Conservation (phyloP, 2,888 invertebrate genomes). For the Pristionchus fissidentatus region DNA sequence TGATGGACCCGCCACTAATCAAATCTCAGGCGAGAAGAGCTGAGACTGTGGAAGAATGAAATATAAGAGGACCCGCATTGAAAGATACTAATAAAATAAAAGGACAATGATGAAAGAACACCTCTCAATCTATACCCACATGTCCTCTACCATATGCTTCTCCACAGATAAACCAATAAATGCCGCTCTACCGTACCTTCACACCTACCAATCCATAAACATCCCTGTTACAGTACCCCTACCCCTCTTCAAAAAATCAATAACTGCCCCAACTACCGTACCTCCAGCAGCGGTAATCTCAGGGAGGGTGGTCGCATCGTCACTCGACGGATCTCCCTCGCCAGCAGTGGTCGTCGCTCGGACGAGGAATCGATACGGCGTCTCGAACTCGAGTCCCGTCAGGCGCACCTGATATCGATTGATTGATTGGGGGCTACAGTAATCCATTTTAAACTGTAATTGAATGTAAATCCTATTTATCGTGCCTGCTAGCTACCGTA, state of each 20-base stretch:
- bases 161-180: background rate
- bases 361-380: constrained; percentile 86
- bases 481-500: background rate
- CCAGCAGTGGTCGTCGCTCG: constrained; percentile 90
- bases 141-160: background rate
- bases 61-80: constrained; percentile 6
- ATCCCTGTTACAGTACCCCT: background rate
- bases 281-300: constrained; percentile 61
- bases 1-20: constrained; percentile 29
- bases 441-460: too few species aligned
- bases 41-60: background rate
- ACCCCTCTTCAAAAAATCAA: background rate
- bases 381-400: constrained; percentile 83
- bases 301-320: constrained; percentile 72
- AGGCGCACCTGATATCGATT: constrained; percentile 56
- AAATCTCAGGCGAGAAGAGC: too few species aligned
- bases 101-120: background rate
- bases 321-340: constrained; percentile 83
- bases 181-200: background rate
- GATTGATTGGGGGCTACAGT: background rate
- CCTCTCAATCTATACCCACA: background rate
- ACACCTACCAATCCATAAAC: background rate
- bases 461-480: background rate
- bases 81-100: too few species aligned
- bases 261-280: background rate